Evolutionary conservation across 2,113 vertebrate species (phyloP).

Genomic region (Mixornis gularis): DNA sequence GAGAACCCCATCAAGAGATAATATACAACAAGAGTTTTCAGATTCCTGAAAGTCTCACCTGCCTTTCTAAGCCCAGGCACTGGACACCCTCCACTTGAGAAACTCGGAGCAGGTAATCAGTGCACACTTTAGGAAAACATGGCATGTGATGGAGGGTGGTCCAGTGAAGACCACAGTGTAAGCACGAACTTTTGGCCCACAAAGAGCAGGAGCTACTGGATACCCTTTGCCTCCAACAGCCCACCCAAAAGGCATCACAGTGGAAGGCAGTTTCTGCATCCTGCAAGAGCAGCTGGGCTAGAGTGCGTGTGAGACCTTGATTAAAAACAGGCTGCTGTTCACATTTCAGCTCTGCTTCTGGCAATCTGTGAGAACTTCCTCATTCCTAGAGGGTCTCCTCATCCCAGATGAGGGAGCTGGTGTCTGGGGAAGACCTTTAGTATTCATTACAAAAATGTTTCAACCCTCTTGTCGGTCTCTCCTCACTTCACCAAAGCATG

Average conservation of each 20-base stretch:
- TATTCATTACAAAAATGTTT: conserved; percentile 22
- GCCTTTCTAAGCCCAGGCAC: background rate
- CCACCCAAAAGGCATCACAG: background rate
- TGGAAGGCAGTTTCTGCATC: background rate
- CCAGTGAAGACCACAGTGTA: background rate
- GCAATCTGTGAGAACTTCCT: background rate
- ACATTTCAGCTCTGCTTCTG: conserved; percentile 29
- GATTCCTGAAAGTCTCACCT: background rate
- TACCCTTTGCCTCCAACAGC: background rate
- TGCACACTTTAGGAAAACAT: accelerated
- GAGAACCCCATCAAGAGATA: background rate
- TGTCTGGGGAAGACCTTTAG: conserved; percentile 57
- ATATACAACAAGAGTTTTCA: background rate
- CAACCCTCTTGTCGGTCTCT: background rate
- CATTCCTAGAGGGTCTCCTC: conserved; percentile 53
- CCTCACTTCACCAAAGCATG: background rate
- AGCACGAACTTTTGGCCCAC: background rate
- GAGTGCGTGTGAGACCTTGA: conserved; percentile 40
- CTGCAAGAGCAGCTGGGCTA: background rate
- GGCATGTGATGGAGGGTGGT: background rate
- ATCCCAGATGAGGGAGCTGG: conserved; percentile 48
- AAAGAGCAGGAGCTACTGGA: background rate
- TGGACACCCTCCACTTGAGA: background rate
- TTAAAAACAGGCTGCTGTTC: conserved; percentile 46
- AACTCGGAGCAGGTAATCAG: background rate